Base-by-base conservation (phyloP, 2,113 vertebrate species). In the Callopanchax toddi region DNA sequence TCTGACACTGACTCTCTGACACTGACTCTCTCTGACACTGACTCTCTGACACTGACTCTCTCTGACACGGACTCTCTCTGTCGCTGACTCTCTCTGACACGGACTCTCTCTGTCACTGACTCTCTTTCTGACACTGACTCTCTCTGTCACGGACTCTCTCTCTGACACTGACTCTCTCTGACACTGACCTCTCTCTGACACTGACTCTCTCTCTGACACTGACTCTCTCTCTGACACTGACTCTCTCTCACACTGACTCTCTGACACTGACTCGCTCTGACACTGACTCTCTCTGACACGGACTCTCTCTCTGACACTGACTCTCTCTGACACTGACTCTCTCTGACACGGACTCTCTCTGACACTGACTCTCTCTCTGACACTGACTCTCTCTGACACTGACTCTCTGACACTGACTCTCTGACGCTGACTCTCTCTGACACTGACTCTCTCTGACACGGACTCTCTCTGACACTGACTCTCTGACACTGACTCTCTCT, bases 61-160 rank as follows among this genome's bases (percentile, higher is more conserved):
- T 81, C 39, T 86, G 88, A 90, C 83, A 82, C 40, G 2, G 43
- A n/a, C n/a, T n/a, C n/a, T n/a, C n/a, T n/a, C n/a, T n/a, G n/a
- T n/a, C n/a, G n/a, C n/a, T n/a, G n/a, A n/a, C n/a, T 75, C 63
- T 62, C 67, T 25, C 49, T 32, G 68, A 48, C n/a, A n/a, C n/a
- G n/a, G 61, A 65, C 65, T 70, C 76, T 5, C 65, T 81, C 39
- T 86, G 88, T 88, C 83, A 82, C 40, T 2, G 43, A n/a, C n/a
- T n/a, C n/a, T 75, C 63, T 62, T 67, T 25, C 49, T 32, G 68
- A 48, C n/a, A n/a, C n/a, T n/a, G 61, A 65, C 65, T 70, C 76
- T 5, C 65, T 81, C 39, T 86, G 88, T 88, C 83, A 82, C 40
- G 2, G 43, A n/a, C n/a, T n/a, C n/a, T 75, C 63, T 62, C 67